Evolutionary conservation across 2,888 invertebrate species (phyloP), one percentile per base, ranked within the genome.

Genomic region (Autographa gamma): DNA sequence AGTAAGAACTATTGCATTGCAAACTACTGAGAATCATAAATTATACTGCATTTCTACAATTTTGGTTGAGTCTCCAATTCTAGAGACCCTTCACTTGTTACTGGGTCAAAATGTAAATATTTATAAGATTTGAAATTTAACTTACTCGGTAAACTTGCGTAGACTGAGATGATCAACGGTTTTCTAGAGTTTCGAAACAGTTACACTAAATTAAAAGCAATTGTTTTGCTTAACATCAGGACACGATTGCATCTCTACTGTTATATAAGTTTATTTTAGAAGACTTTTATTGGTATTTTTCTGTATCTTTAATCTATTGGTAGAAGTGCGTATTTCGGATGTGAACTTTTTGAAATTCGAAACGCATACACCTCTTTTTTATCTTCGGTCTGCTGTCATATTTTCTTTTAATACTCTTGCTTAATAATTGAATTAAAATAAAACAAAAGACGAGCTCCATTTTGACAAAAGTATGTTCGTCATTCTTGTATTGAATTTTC

Each of bases 51-150:
- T 56, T 25, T 25, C 54, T 19, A 56, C 19, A 25, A 56, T 56
- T 56, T 56, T 56, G 54, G 25, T 14, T 13, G 5, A 14, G 54
- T 56, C 3, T 19, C 54, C 13, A 25, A 56, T 56, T 56, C 54
- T 13, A 56, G 54, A 56, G 54, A 13, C 54, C 54, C 54, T 56
- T 56, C 54, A 56, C 54, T 19, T 25, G 54, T 56, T 56, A 56
- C 54, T 56, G 19, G 54, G 54, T 56, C 54, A 13, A 56, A 56
- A 56, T 13, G 41, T 19, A n/a, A 43, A 62, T 31, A 32, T 63
- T 38, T 6, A 63, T 56, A 25, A 56, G 54, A 54, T 56, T 56
- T 56, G 54, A 56, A 56, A 56, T 56, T 19, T 25, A 56, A 61
- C 25, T 18, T 56, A 48, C 25, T 56, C 25, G 54, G 54, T 13